These are phyloP conservation scores for Drosophila yooni DNA, from an alignment of 2,888 invertebrate species.

Conservation along the genomic window DNA sequence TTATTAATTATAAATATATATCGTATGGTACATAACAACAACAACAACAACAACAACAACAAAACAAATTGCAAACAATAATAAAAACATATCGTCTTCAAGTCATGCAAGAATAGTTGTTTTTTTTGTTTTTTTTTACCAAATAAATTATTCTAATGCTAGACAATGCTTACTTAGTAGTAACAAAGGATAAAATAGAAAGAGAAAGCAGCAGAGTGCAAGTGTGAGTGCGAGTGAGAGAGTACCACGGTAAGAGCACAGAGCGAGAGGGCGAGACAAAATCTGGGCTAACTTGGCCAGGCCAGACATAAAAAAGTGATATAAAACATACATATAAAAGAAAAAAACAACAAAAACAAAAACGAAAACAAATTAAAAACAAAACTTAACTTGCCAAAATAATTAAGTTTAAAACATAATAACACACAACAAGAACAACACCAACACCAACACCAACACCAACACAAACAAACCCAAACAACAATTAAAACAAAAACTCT, in stretches of 20 bases:
- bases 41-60: constrained; percentile 14
- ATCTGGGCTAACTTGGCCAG: constrained; percentile 54
- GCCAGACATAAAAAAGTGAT: constrained; percentile 65
- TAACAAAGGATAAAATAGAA: constrained; percentile 22
- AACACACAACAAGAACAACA: constrained; percentile 12
- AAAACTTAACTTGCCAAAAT: constrained; percentile 73
- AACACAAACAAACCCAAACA: constrained; percentile 1
- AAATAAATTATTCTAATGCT: constrained; percentile 62
- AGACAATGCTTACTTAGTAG: constrained; percentile 67
- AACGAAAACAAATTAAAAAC: constrained; percentile 48
- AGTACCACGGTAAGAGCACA: constrained; percentile 5
- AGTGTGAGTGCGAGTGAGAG: constrained; percentile 12
- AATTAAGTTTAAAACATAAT: constrained; percentile 67
- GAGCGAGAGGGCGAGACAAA: constrained; percentile 14
- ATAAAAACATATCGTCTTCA: constrained; percentile 78
- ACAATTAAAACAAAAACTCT: constrained; percentile 20
- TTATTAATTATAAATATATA: constrained; percentile 41
- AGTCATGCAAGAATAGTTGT: constrained; percentile 67
- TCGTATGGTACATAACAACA: constrained; percentile 27
- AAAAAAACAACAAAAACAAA: constrained; percentile 50
- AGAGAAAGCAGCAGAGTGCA: constrained; percentile 11
- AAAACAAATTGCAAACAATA: constrained; percentile 54
- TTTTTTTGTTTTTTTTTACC: constrained; percentile 66
- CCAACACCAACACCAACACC: background rate
- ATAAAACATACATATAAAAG: constrained; percentile 66